Conservation (phyloP, 2,113 vertebrate species). For the Phocoena sinus region DNA sequence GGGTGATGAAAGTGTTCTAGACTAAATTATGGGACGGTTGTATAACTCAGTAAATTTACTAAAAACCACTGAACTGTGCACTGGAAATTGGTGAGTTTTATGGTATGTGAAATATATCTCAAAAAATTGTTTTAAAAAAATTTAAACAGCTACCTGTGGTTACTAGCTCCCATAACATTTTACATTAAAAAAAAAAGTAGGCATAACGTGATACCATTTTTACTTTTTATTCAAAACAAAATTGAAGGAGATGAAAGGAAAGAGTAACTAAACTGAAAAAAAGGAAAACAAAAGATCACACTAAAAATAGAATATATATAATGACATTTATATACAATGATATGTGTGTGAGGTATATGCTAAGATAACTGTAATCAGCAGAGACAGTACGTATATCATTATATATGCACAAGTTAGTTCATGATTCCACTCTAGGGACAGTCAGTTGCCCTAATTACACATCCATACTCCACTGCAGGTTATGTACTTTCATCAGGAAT, state of each 20-base stretch:
- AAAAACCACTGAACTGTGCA: neutral
- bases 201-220: neutral
- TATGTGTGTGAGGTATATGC: neutral
- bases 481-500: neutral
- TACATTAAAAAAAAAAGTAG: neutral
- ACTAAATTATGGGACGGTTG: neutral
- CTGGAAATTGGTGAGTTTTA: neutral
- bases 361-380: neutral
- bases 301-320: neutral
- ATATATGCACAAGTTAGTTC: neutral
- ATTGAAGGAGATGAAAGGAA: neutral
- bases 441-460: neutral
- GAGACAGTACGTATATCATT: neutral
- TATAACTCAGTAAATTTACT: neutral
- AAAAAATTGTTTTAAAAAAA: neutral
- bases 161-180: neutral
- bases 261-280: neutral
- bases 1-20: neutral
- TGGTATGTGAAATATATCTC: neutral
- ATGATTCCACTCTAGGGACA: neutral
- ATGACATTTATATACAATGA: neutral
- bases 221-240: neutral
- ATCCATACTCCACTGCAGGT: neutral
- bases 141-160: neutral
- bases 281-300: neutral